phyloP scores from a whole-genome alignment of 1,140 invertebrate genomes.

The Probaryconus sp. region DNA sequence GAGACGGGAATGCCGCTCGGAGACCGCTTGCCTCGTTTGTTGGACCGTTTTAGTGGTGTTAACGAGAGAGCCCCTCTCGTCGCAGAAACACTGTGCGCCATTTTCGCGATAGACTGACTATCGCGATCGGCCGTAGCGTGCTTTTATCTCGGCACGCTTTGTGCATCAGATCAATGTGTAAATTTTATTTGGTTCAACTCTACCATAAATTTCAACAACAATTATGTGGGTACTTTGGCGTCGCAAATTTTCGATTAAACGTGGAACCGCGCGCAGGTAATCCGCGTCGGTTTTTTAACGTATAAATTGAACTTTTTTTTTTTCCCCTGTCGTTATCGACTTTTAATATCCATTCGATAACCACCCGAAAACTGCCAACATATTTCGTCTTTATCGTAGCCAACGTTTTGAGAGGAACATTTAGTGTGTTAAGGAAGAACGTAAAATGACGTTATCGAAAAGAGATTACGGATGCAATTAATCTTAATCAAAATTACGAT shows the following conservation, averaged over 20 bases:
- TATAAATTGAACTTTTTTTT: background rate
- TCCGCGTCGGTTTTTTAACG: background rate
- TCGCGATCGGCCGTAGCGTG: conserved; percentile 35
- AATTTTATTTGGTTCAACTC: conserved; percentile 52
- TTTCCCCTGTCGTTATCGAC: background rate
- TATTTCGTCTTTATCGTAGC: conserved; percentile 7
- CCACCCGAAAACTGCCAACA: background rate
- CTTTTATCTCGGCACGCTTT: conserved; percentile 57
- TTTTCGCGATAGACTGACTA: conserved; percentile 55
- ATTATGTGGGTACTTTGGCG: conserved; percentile 51
- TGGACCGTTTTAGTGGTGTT: conserved; percentile 26
- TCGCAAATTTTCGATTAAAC: conserved; percentile 43
- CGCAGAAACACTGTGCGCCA: conserved; percentile 33
- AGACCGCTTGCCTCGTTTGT: conserved; percentile 25
- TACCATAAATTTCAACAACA: conserved; percentile 51
- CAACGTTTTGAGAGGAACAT: no score
- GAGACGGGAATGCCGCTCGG: conserved; percentile 30
- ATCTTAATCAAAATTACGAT: no score
- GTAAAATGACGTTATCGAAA: no score
- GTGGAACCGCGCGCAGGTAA: conserved; percentile 32
- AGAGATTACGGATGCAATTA: no score
- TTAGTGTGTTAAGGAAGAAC: no score
- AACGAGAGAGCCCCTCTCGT: conserved; percentile 42
- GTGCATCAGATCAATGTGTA: conserved; percentile 51
- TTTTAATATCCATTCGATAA: background rate